A percentile compares a stretch with the other conserved stretches of the same genome.
These are phyloP conservation scores for Gallirallus australis DNA, from an alignment of 2,797 vertebrate genomes.

Conservation along the genomic window DNA sequence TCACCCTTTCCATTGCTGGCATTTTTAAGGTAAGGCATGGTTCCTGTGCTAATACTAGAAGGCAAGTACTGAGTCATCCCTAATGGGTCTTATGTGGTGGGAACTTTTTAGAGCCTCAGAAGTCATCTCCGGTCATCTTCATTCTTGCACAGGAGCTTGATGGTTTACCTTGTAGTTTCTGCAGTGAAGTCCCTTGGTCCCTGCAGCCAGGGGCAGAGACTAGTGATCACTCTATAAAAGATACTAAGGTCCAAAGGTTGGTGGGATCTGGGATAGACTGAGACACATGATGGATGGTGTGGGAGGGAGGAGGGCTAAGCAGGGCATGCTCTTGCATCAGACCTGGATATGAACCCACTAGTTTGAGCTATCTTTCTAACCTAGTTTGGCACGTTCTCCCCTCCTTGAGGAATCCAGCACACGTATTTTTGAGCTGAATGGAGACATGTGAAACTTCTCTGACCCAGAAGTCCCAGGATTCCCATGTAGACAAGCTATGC, in stretches of 20 bases:
- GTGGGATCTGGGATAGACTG: neutral
- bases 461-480: neutral
- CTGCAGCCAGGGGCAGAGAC: neutral
- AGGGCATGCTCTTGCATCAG: neutral
- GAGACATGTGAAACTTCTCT: neutral
- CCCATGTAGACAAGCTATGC: neutral
- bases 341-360: neutral
- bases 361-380: neutral
- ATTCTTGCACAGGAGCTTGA: neutral
- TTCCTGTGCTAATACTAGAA: slow-evolving; percentile 20
- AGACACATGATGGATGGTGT: neutral
- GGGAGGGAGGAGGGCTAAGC: neutral
- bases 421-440: neutral
- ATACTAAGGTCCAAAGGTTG: neutral
- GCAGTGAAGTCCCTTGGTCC: neutral
- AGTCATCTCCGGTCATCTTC: neutral
- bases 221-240: neutral
- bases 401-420: neutral
- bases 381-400: neutral
- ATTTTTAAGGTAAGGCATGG: slow-evolving; percentile 90
- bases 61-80: neutral
- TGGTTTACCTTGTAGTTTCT: neutral
- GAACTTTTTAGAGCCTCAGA: neutral
- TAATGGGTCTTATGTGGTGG: neutral
- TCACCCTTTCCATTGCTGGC: slow-evolving; percentile 93